Evolutionary conservation across 2,888 invertebrate species (phyloP).

Genomic region (Andrena praecox): DNA sequence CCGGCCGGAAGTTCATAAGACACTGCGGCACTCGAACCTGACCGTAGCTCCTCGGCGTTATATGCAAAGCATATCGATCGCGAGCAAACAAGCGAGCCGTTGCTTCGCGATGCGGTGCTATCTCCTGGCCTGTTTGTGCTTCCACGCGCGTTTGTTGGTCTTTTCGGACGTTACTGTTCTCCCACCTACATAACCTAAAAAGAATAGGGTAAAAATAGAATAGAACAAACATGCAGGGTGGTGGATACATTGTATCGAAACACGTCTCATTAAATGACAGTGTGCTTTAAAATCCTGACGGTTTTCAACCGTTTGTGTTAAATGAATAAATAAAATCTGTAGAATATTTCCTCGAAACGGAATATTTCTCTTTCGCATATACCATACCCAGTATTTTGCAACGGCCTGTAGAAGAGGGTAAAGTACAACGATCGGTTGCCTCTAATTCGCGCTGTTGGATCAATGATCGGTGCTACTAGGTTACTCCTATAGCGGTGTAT

Average conservation of each 20-base stretch:
- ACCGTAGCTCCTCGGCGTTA: conserved; percentile 25
- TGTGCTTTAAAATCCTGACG: too few relatives aligned
- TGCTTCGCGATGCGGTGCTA: conserved; percentile 36
- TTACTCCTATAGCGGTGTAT: not conserved
- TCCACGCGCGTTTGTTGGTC: conserved; percentile 6
- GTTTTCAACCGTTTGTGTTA: too few relatives aligned
- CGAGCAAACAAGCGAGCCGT: conserved; percentile 13
- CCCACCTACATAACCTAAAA: not conserved
- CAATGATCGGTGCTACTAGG: conserved; percentile 22
- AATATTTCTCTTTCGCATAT: not conserved
- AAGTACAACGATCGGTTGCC: not conserved
- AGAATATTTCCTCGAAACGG: too few relatives aligned
- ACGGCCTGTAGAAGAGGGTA: not conserved
- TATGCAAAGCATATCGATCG: conserved; percentile 61
- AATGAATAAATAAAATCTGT: too few relatives aligned
- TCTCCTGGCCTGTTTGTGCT: conserved; percentile 24
- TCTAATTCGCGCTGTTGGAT: conserved; percentile 34
- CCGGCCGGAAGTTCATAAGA: conserved; percentile 70
- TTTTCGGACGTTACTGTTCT: not conserved
- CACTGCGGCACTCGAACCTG: conserved; percentile 51
- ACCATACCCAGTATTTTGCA: not conserved
- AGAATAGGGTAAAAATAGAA: not conserved
- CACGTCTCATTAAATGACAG: too few relatives aligned
- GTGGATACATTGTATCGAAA: too few relatives aligned
- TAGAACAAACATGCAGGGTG: too few relatives aligned